Evolutionary conservation across 1,140 invertebrate genomes (phyloP).

Genomic region (Trachelipus rathkii): DNA sequence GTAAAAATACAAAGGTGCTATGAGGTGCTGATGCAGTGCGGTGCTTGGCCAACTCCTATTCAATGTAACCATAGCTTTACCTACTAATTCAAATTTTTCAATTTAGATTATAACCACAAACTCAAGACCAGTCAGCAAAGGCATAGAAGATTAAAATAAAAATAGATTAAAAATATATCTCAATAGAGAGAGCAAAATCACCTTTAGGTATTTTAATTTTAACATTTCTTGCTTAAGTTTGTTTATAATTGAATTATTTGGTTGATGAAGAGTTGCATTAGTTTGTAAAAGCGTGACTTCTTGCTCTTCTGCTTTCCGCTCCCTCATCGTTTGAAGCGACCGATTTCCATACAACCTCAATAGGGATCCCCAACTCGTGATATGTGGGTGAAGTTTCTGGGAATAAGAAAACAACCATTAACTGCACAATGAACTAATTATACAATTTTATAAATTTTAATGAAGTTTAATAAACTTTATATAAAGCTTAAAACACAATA

Average conservation of each 20-base stretch:
- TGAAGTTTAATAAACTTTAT: neutral
- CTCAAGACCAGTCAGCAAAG: too few relatives aligned
- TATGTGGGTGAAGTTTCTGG: constrained; percentile 80
- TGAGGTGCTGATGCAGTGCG: too few relatives aligned
- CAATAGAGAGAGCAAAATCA: constrained; percentile 20
- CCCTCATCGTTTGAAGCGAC: constrained; percentile 86
- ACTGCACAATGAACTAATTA: neutral
- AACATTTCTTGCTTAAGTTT: constrained; percentile 85
- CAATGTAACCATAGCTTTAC: too few relatives aligned
- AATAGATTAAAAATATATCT: too few relatives aligned
- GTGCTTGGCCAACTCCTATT: too few relatives aligned
- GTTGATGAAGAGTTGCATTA: constrained; percentile 82
- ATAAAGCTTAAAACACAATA: too few relatives aligned
- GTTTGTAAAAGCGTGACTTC: constrained; percentile 87
- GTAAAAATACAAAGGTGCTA: too few relatives aligned
- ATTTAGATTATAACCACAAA: too few relatives aligned
- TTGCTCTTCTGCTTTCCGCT: constrained; percentile 90
- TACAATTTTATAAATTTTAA: neutral
- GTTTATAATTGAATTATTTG: constrained; percentile 87
- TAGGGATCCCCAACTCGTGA: constrained; percentile 90
- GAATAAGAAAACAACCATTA: constrained; percentile 34
- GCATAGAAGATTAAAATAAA: too few relatives aligned
- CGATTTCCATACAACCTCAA: constrained; percentile 86
- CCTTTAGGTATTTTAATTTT: constrained; percentile 60
- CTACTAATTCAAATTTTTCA: too few relatives aligned